Base-by-base conservation (phyloP, 2,888 invertebrate species). In the Euplagia quadripunctaria region DNA sequence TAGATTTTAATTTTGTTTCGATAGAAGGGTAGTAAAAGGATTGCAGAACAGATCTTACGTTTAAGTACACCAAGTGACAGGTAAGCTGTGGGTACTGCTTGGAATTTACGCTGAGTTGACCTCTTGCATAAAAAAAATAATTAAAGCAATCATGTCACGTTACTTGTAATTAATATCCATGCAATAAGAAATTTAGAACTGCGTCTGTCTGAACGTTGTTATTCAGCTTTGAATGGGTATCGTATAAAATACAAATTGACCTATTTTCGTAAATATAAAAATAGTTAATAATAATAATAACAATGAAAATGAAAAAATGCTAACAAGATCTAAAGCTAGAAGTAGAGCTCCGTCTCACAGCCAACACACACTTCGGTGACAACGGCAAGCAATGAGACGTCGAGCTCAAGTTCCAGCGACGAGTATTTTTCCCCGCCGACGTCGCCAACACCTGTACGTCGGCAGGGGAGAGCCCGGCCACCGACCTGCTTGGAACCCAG, bases 1-100 rank as follows among this genome's bases (percentile, higher is more conserved):
- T 80, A 87, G 82, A 86, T 88, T 83, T 80, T 83, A 71, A 71
- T 72, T 77, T 72, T 41, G 68, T 41, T 11, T 64, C 41, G 63
- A 75, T 71, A 70, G 63, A 75, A 76, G 77, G 82, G 79, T 83
- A 31, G 79, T 82, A 77, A 80, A 80, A 79, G 70, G 64, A 80
- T 85, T 88, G 84, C 83, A 80, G 79, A 81, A 85, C 42, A 69
- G 68, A 77, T 77, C 64, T 61, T 71, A 52, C 41, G 65, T 70
- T 75, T 72, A 52, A 64, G 43, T 70, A 52, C 67, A 64, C 63
- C 9, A 11, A 52, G 43, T 52, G 41, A 20, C 52, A 20, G 51
- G 20, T 43, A 51, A 17, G 68, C 63, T 41, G 20, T 31, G 2
- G 31, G 31, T 43, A 42, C 42, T 14, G 17, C 49, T n/a, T 49